Evolutionary conservation across 2,113 vertebrate genomes (phyloP), one percentile per base, ranked within the genome.

Genomic region (Passer domesticus): DNA sequence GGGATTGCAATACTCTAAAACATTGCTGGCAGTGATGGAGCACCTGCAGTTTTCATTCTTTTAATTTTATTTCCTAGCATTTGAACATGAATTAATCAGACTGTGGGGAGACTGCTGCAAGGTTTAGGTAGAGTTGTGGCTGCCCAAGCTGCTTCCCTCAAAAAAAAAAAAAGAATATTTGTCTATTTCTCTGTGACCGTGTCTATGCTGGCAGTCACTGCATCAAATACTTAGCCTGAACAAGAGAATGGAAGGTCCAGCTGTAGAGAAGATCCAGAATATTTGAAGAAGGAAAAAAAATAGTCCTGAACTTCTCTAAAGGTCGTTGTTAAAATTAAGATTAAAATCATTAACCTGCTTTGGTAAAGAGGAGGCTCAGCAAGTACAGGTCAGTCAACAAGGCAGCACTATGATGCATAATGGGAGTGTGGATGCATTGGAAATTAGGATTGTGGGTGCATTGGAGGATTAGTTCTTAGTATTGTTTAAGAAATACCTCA

Each of bases 61-160:
- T 91, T 93, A 75, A 62, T 92, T 96, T 78, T 90, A 87, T 92
- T 93, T 92, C 33, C 41, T 66, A 83, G 59, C 17, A 70, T 93
- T 92, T 82, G 49, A 89, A 64, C 60, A 60, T 64, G 72, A 92
- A 82, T 89, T 93, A 92, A 86, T 83, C 50, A 39, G 92, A n/a
- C 76, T 74, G 35, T 55, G 72, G 86, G 58, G 75, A 77, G 59
- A 70, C 41, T 67, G 17, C 79, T 80, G 24, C 24, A 56, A 74
- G 75, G 55, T 74, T 87, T 82, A 44, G 62, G 60, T 73, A 39
- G 64, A 72, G 9, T 46, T 87, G 46, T 56, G 30, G 63, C 68
- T 85, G 20, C 27, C 35, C 30, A 46, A 85, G 28, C 22, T 67
- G 15, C 79, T 81, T 70, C 43, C 58, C 35, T 59, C 27, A 66